These are phyloP conservation scores for Cryptotis parvus DNA, from an alignment of 2,113 vertebrate genomes.

Conservation along the genomic window DNA sequence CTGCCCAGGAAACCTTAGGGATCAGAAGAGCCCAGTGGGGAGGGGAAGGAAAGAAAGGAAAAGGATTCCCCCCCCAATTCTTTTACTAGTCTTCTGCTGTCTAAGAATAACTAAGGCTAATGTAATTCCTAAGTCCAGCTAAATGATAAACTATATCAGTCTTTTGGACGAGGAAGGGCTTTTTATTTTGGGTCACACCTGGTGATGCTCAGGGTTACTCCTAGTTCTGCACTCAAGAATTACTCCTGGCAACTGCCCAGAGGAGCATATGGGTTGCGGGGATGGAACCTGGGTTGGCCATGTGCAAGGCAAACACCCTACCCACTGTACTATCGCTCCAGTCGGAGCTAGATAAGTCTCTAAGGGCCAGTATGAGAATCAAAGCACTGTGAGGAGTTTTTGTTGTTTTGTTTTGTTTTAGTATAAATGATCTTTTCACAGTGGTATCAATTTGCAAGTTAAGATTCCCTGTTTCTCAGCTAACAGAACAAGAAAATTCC, in stretches of 20 bases:
- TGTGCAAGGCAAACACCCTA: too few relatives aligned
- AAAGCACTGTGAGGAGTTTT: background rate
- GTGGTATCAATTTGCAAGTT: constrained; percentile 29
- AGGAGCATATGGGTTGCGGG: too few relatives aligned
- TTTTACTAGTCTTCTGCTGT: background rate
- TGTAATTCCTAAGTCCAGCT: background rate
- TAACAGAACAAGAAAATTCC: constrained; percentile 20
- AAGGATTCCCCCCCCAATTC: constrained; percentile 14
- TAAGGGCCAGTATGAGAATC: background rate
- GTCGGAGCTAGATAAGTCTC: constrained; percentile 46
- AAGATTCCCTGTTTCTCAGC: background rate
- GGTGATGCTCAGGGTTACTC: too few relatives aligned
- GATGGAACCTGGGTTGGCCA: too few relatives aligned
- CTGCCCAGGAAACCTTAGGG: background rate
- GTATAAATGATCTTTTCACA: constrained; percentile 39
- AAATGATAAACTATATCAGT: constrained; percentile 48
- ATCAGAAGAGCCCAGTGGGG: background rate
- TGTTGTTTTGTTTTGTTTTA: background rate
- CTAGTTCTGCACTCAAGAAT: too few relatives aligned
- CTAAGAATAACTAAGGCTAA: background rate
- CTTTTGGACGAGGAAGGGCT: too few relatives aligned
- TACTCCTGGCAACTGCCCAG: too few relatives aligned
- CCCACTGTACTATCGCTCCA: too few relatives aligned
- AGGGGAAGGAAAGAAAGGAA: background rate
- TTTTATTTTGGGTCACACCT: too few relatives aligned